Evolutionary conservation across 2,888 invertebrate species (phyloP), one percentile per base, ranked within the genome.

Genomic region (Abrostola triplasia): DNA sequence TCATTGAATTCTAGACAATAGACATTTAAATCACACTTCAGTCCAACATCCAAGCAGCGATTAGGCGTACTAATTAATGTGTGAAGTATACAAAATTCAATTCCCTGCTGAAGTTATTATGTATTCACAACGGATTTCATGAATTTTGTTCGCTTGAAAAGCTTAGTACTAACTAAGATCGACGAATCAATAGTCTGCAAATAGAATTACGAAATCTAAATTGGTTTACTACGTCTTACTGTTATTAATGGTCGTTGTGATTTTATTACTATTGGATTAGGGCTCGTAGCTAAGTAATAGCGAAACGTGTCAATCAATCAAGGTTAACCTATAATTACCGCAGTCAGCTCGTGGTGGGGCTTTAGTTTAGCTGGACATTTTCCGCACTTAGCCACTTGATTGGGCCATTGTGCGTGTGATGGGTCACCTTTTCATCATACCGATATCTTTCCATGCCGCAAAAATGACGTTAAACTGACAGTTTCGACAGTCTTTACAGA

Each of bases 161-260:
- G 38, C 50, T 37, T 40, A 36, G 36, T 59, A 58, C 24, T 65
- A 41, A 52, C 49, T 40, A 37, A 63, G 49, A 54, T 50, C 10
- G 35, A 44, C 49, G 13, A 70, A 73, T 73, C 55, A 62, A 62
- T 73, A 67, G 5, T 63, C 52, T 59, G 50, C 44, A 61, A 66
- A 70, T 64, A 73, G 65, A 47, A 36, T 67, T 66, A 42, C 0
- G n/a, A 56, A 65, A 72, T 69, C 55, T 41, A 13, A 40, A 40
- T 59, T 70, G 49, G 54, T 52, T 66, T 38, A 58, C 55, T 8
- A 56, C 53, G 13, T 41, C 13, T 8, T 13, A 8, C 42, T 51
- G n/a, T 63, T 59, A 56, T 61, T 53, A 53, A 66, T 66, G 36
- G 12, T 10, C n/a, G 12, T 58, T 54, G 41, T 47, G 38, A 50